phyloP scores from a whole-genome alignment of 2,113 vertebrate species.

The Amphilophus citrinellus region DNA sequence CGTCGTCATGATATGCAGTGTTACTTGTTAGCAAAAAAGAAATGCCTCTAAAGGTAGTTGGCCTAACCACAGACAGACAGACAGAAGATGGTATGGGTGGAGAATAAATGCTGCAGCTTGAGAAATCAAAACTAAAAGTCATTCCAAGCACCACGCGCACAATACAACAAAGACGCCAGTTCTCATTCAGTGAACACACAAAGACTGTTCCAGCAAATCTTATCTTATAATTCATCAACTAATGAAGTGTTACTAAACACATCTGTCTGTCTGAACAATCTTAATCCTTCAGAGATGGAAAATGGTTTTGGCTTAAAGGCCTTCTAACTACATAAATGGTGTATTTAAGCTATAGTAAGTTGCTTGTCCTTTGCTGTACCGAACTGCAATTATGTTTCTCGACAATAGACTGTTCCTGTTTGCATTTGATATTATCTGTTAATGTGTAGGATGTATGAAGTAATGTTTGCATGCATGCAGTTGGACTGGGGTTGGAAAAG shows the following conservation, averaged over 20 bases:
- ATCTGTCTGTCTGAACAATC: conserved; percentile 12
- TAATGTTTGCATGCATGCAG: conserved; percentile 67
- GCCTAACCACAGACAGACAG: conserved; percentile 19
- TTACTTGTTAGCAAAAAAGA: background rate
- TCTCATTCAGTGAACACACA: conserved; percentile 27
- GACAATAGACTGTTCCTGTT: conserved; percentile 59
- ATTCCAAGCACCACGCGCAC: conserved; percentile 33
- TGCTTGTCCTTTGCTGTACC: conserved; percentile 60
- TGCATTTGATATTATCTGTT: conserved; percentile 60
- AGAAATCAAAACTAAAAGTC: conserved; percentile 37
- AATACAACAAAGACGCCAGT: conserved; percentile 4
- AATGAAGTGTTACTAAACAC: conserved; percentile 5
- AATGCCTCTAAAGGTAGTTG: conserved; percentile 13
- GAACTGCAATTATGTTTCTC: conserved; percentile 56
- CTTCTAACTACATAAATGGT: conserved; percentile 52
- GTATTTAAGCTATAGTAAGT: conserved; percentile 59
- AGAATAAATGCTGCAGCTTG: conserved; percentile 5
- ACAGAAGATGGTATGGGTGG: background rate
- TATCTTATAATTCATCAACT: conserved; percentile 27
- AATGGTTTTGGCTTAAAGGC: conserved; percentile 38
- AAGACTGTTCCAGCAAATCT: background rate
- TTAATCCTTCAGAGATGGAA: conserved; percentile 14
- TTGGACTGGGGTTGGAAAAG: conserved; percentile 24
- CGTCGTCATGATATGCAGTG: background rate
- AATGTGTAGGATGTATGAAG: conserved; percentile 50